Base-by-base conservation (phyloP, 2,113 vertebrate species). In the Hypocryptadius cinnamomeus region DNA sequence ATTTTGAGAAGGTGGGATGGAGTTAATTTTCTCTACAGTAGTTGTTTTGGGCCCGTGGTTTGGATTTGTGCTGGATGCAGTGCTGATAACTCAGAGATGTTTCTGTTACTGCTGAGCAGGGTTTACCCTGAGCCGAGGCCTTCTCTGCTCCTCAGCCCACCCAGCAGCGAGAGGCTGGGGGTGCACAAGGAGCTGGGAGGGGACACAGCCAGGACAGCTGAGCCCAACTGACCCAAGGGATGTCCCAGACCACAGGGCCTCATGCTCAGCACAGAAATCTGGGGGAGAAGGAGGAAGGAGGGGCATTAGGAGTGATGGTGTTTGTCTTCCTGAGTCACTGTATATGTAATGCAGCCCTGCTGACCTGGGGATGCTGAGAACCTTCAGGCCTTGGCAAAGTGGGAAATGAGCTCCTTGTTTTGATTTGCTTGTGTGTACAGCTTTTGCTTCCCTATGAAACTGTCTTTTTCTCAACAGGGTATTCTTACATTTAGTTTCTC, bases 261-360 rank as follows among this genome's bases (percentile, higher is more conserved):
- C 77, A 66, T n/a, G 4, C 19, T 60, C 40, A 20, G 42, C 56
- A 37, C 4, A 16, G 27, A 20, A 5, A 68, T 7, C 48, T 37
- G 56, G 18, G 0, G 35, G 25, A 63, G 35, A 17, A 69, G 56
- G 13, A 69, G 35, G 27, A 37, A 17, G 6, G 10, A 6, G 10
- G 5, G 6, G 3, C 0, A 0, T 45, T 84, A 12, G 28, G 22
- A n/a, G 24, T 30, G 33, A 15, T 39, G 20, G 13, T 17, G 27
- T 50, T 50, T 57, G 27, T 39, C 23, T 64, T 64, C 50, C 35
- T 6, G 10, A 57, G 57, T 57, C 13, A 77, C 48, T 20, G 20
- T 51, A 3, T 11, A 3, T 25, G 15, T 22, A 16, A 11, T 6
- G 37, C 14, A 79, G 16, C 14, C 23, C 33, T 78, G 50, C 57